These are phyloP conservation scores for Vireo altiloquus DNA, from an alignment of 2,113 vertebrate species.

Conservation along the genomic window DNA sequence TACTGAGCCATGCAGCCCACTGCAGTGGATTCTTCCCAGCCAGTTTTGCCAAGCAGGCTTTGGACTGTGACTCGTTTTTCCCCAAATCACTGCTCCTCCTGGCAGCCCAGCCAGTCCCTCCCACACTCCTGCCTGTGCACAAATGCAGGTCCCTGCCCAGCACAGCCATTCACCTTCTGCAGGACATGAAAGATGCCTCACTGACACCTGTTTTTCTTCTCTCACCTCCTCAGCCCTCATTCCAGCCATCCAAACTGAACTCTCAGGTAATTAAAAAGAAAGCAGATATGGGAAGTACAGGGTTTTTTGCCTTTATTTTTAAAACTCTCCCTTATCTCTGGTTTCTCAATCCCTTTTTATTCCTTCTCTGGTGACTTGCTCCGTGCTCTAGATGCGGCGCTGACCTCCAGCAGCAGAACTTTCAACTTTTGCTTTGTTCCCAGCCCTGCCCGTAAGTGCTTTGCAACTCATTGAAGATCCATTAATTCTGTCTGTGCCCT, in stretches of 20 bases:
- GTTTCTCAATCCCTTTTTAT: not conserved
- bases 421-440: not conserved
- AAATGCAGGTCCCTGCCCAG: not conserved
- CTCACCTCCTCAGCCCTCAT: not conserved
- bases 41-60: not conserved
- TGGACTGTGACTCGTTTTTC: not conserved
- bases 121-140: not conserved
- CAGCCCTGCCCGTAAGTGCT: not conserved
- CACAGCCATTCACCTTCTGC: not conserved
- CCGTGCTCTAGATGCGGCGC: not conserved
- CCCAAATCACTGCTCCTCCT: not conserved
- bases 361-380: not conserved
- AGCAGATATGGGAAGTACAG: not conserved
- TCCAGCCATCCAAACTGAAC: not conserved
- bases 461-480: not conserved
- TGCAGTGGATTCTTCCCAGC: fast-evolving
- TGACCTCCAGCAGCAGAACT: slow-evolving; percentile 14
- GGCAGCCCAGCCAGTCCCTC: not conserved
- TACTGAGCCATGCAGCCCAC: not conserved
- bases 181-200: not conserved
- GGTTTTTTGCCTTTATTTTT: not conserved
- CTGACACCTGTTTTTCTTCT: not conserved
- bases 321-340: not conserved
- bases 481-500: not conserved
- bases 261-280: not conserved